Evolutionary conservation across 2,888 invertebrate species (phyloP), one percentile per base, ranked within the genome.

Genomic region (Biston betularia): DNA sequence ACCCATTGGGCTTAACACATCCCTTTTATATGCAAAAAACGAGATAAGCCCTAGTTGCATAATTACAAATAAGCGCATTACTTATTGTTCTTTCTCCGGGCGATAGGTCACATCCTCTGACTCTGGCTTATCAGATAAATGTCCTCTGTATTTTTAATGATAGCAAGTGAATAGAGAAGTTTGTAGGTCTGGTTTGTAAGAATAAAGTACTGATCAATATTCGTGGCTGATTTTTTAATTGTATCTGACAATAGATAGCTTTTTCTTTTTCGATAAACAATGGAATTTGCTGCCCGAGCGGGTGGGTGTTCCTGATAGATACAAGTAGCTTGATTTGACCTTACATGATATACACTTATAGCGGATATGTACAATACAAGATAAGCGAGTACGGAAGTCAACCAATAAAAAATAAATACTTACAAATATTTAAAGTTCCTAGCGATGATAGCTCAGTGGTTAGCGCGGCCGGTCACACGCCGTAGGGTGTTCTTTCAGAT

Each of bases 21-120:
- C 73, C 68, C 73, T 72, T 83, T 81, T 87, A 86, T 86, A 83
- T 65, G 45, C 63, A 63, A 52, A 53, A 62, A 63, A 46, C 12
- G 48, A 59, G 70, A 75, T 74, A 73, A 74, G 38, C 50, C 24
- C 48, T 44, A 57, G 10, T 48, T 35, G 7, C 38, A 56, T 38
- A 11, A 14, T 35, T 49, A 56, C n/a, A 14, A 44, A 42, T 6
- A 38, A 48, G 38, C 15, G 15, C 6, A 35, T 58, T 38, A 38
- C 38, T 40, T 42, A 42, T 24, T 50, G 40, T n/a, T 48, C 42
- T 14, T 40, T 42, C 58, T 11, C 49, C 48, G 61, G 57, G 15
- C 66, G 35, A 50, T n/a, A 60, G 67, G 67, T 68, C 55, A 59
- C 50, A 67, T 67, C 42, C 63, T 58, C 53, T 63, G n/a, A 35